A percentile compares a stretch with the other conserved stretches of the same genome.
Conservation (phyloP, 37 sponge, comb jelly and placozoan species). For the Chondrilla cf. caribensis region DNA sequence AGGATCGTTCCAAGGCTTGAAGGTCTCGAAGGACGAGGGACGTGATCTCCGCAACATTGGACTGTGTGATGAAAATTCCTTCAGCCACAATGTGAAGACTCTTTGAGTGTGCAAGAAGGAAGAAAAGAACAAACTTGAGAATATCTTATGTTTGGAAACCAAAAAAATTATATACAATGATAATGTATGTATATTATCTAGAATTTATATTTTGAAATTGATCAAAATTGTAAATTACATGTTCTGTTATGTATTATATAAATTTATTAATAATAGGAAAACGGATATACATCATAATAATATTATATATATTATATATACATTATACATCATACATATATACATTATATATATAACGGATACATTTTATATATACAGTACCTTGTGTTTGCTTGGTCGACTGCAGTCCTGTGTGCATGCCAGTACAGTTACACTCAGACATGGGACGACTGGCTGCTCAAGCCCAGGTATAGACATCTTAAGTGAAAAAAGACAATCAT, state of each 20-base stretch:
- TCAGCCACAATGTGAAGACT: slow-evolving; percentile 51
- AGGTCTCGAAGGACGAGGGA: background rate
- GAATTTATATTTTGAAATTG: no score
- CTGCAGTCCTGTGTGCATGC: slow-evolving; percentile 36
- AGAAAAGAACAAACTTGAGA: no score
- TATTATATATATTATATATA: no score
- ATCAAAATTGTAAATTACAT: no score
- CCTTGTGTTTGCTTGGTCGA: slow-evolving; percentile 31
- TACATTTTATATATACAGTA: no score
- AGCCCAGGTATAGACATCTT: slow-evolving; percentile 36
- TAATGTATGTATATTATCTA: background rate
- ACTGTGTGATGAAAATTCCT: slow-evolving; percentile 33
- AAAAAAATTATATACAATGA: background rate
- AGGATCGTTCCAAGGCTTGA: slow-evolving; percentile 25
- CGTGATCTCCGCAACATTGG: slow-evolving; percentile 30
- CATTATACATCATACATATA: no score
- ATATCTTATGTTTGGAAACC: background rate
- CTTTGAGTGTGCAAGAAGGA: slow-evolving; percentile 11
- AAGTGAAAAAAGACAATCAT: background rate
- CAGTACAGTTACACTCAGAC: slow-evolving; percentile 58
- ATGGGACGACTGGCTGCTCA: slow-evolving; percentile 23
- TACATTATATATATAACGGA: no score
- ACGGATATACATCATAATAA: no score
- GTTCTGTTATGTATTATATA: no score
- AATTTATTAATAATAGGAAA: no score